Evolutionary conservation across 2,888 invertebrate genomes (phyloP).

Genomic region (Nysson spinosus): DNA sequence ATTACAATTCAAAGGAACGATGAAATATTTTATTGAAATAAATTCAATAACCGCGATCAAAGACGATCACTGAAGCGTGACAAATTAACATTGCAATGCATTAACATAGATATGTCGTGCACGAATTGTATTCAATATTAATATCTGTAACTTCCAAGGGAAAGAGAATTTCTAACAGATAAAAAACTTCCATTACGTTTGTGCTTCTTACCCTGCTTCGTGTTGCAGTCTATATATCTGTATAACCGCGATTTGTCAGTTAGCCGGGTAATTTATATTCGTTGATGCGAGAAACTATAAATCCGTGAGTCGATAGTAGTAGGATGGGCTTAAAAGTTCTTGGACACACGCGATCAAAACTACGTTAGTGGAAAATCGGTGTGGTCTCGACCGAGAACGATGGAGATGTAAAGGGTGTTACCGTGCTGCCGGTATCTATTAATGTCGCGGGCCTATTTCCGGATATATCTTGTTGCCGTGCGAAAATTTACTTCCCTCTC

Average conservation of each 20-base stretch:
- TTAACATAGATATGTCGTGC: too few relatives aligned
- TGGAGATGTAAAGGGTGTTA: conserved; percentile 37
- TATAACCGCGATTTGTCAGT: background rate
- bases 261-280: conserved; percentile 1
- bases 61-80: too few relatives aligned
- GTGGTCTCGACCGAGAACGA: conserved; percentile 1
- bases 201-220: too few relatives aligned
- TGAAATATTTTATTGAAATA: background rate
- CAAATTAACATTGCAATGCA: too few relatives aligned
- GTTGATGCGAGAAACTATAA: background rate
- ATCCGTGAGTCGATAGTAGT: background rate
- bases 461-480: conserved; percentile 68
- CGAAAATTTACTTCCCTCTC: conserved; percentile 58
- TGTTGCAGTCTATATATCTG: background rate
- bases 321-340: background rate
- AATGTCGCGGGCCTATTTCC: conserved; percentile 67
- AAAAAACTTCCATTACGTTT: too few relatives aligned
- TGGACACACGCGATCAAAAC: conserved; percentile 6
- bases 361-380: conserved; percentile 37
- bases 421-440: conserved; percentile 58
- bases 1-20: background rate
- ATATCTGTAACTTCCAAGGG: too few relatives aligned
- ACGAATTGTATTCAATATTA: too few relatives aligned
- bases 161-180: too few relatives aligned
- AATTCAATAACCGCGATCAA: background rate